Evolutionary conservation across 1,140 invertebrate genomes (phyloP).

Genomic region (Drosophila sp.): DNA sequence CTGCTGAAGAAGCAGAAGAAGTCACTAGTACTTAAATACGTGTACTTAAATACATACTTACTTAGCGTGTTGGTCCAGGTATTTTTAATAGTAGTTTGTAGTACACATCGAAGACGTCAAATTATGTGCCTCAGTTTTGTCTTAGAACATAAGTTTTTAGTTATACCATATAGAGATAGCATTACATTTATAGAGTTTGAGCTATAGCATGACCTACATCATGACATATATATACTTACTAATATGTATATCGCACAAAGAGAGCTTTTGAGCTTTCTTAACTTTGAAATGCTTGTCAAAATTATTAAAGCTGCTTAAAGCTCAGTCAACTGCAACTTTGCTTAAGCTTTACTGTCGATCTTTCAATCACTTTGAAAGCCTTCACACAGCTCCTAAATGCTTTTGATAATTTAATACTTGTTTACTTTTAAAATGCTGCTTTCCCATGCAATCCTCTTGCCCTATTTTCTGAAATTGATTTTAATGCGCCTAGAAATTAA

Average conservation of each 20-base stretch:
- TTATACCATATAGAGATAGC: slow-evolving; percentile 34
- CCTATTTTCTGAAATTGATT: neutral
- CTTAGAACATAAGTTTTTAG: slow-evolving; percentile 46
- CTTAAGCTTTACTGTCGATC: neutral
- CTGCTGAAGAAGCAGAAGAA: slow-evolving; percentile 4
- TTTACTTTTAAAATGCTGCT: slow-evolving; percentile 10
- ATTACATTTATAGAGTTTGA: slow-evolving; percentile 12
- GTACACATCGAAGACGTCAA: slow-evolving; percentile 66
- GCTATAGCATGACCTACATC: slow-evolving; percentile 25
- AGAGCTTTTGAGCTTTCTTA: slow-evolving; percentile 1
- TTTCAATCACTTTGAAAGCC: neutral
- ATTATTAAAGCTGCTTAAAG: slow-evolving; percentile 8
- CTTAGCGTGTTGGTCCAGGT: slow-evolving; percentile 26
- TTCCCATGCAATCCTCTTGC: slow-evolving; percentile 20
- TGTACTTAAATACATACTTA: slow-evolving; percentile 61
- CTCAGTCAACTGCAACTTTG: slow-evolving; percentile 2
- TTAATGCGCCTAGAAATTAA: neutral
- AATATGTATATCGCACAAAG: neutral
- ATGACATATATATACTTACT: too few species aligned
- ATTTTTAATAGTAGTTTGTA: slow-evolving; percentile 46
- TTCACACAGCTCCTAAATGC: neutral
- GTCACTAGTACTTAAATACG: slow-evolving; percentile 31
- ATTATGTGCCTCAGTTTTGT: slow-evolving; percentile 77
- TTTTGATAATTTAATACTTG: slow-evolving; percentile 8
- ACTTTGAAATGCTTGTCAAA: neutral